These are phyloP conservation scores for Corythornis leucogaster DNA, from an alignment of 2,797 vertebrate genomes.

Conservation along the genomic window DNA sequence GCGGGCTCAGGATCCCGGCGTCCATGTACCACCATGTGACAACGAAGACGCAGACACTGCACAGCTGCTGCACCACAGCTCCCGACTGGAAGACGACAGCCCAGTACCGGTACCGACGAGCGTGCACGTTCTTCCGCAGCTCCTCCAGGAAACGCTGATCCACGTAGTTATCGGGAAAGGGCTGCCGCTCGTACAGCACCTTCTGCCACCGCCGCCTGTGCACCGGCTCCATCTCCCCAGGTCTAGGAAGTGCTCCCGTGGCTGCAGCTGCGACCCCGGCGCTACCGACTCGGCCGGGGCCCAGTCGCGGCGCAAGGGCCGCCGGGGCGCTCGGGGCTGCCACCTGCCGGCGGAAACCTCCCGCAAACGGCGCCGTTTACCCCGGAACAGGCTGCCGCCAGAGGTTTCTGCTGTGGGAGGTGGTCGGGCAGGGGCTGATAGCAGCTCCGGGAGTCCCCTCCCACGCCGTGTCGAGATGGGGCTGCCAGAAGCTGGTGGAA, in stretches of 20 bases:
- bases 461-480: too few relatives aligned
- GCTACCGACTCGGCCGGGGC: background rate
- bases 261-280: too few relatives aligned
- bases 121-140: slow-evolving; percentile 89
- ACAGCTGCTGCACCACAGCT: slow-evolving; percentile 93
- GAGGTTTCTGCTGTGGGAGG: too few relatives aligned
- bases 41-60: slow-evolving; percentile 93
- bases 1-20: slow-evolving; percentile 85
- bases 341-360: background rate
- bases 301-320: background rate
- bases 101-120: slow-evolving; percentile 90
- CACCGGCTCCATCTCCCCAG: background rate
- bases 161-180: slow-evolving; percentile 96
- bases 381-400: background rate
- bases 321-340: slow-evolving; percentile 3
- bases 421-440: too few relatives aligned
- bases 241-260: too few relatives aligned
- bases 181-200: slow-evolving; percentile 91
- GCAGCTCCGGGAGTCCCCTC: background rate
- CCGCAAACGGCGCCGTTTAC: fast-evolving
- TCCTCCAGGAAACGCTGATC: slow-evolving; percentile 93
- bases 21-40: slow-evolving; percentile 97
- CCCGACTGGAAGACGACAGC: slow-evolving; percentile 91
- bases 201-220: slow-evolving; percentile 85
- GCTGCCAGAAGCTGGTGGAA: background rate